Base-by-base conservation (phyloP, 2,113 vertebrate genomes). In the Cavia porcellus region DNA sequence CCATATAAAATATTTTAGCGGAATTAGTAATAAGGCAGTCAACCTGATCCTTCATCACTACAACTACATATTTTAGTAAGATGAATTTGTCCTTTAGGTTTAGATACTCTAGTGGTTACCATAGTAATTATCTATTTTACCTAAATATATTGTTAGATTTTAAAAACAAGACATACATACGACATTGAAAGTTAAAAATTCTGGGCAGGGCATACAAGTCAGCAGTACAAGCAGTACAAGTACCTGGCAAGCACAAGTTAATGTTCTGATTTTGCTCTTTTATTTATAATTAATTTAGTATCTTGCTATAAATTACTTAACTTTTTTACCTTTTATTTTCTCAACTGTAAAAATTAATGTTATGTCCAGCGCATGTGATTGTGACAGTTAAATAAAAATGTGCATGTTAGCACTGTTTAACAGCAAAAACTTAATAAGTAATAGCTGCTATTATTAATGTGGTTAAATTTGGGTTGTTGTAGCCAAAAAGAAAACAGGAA, bases 331-430 rank as follows among this genome's bases (percentile, higher is more conserved):
- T 81, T 79, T 25, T 79, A 7, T 84, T 97, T 84, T 15, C 83
- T 89, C 3, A 61, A 3, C 52, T 96, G 17, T 94, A 92, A 92
- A 92, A 87, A 42, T 77, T 12, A 22, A 75, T 94, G 19, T 89
- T 89, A 64, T 68, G 85, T 52, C 50, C 57, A 86, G n/a, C 66
- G 52, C 30, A 55, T 85, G 30, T 14, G 86, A 55, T 81, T 96
- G 8, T 94, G 57, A 89, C 64, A 94, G 47, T 68, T 94, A 89
- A 91, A 77, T 91, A 32, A 86, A 57, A 89, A 86, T 82, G 62
- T 66, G 75, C 68, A 77, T 50, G 22, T 86, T 92, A 89, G 14
- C 47, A 74, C 28, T 92, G 57, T 66, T 55, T 81, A 96, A 85
- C 3, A 74, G 62, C 80, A 75, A 89, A 74, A 89, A 22, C 45